phyloP scores from a whole-genome alignment of 2,113 vertebrate species.

The Tylochromis polylepis region DNA sequence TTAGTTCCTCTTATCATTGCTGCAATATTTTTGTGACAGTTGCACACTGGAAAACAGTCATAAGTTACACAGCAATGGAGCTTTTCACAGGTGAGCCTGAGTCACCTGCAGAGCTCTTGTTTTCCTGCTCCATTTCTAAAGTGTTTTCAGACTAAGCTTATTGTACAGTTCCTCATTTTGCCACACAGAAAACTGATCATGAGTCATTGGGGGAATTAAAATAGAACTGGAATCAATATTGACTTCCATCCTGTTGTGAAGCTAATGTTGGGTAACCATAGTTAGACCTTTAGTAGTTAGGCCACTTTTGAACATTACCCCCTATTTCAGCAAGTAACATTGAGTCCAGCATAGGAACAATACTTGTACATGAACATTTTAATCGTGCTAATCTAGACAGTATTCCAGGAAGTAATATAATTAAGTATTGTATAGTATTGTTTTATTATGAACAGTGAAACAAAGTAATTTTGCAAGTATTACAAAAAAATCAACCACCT shows the following conservation, averaged over 20 bases:
- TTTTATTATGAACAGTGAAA: not conserved
- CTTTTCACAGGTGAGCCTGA: not conserved
- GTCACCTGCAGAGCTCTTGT: not conserved
- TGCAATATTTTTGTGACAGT: not conserved
- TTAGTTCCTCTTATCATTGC: not conserved
- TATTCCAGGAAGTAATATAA: not conserved
- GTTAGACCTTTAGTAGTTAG: not conserved
- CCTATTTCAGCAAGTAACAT: not conserved
- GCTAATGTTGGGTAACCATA: not conserved
- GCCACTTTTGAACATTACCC: not conserved
- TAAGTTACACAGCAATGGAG: not conserved
- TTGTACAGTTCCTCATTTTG: not conserved
- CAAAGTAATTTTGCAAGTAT: not conserved
- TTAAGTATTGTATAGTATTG: not conserved
- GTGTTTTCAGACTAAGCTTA: not conserved
- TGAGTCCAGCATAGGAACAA: accelerated
- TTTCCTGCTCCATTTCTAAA: not conserved
- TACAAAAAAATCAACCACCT: not conserved
- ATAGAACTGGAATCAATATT: not conserved
- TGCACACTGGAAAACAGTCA: not conserved
- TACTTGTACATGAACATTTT: not conserved
- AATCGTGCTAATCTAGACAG: not conserved
- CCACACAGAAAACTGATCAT: not conserved
- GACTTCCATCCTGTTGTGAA: not conserved
- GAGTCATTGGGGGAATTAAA: not conserved